These are phyloP conservation scores for Drosophila azteca DNA, from an alignment of 1,140 invertebrate genomes.

Conservation along the genomic window DNA sequence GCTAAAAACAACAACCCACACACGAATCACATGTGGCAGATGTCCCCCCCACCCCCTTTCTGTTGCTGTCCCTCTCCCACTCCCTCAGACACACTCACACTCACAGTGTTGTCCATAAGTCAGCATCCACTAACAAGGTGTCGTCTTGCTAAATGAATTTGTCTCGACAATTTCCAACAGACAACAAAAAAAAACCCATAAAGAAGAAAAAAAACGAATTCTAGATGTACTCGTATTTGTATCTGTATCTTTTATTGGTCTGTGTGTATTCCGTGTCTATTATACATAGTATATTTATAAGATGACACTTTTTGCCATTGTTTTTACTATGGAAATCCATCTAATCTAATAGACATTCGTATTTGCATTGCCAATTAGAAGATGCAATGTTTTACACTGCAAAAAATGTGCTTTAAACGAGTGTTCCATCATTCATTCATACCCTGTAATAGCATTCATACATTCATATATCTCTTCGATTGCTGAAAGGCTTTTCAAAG, in stretches of 20 bases:
- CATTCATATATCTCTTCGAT: no score
- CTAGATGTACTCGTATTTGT: not conserved
- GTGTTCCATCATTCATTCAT: no score
- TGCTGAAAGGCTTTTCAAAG: no score
- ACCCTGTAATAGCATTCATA: no score
- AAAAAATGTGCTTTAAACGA: no score
- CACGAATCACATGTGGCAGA: slow-evolving; percentile 9
- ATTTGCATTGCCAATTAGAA: slow-evolving; percentile 66
- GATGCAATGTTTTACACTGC: slow-evolving; percentile 30
- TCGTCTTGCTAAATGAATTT: slow-evolving; percentile 77
- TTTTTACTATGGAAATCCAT: slow-evolving; percentile 55
- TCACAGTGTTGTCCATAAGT: slow-evolving; percentile 36
- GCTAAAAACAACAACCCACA: slow-evolving; percentile 62
- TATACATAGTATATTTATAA: slow-evolving; percentile 44
- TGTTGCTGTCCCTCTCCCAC: not conserved
- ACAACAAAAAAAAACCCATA: no score
- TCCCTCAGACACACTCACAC: not conserved
- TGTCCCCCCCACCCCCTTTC: no score
- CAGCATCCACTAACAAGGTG: slow-evolving; percentile 66
- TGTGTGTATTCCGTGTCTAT: slow-evolving; percentile 15
- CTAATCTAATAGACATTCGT: not conserved
- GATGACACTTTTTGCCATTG: slow-evolving; percentile 65
- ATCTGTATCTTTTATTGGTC: slow-evolving; percentile 4
- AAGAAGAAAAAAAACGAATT: not conserved
- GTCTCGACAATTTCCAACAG: slow-evolving; percentile 19